phyloP scores from a whole-genome alignment of 2,888 invertebrate genomes.

The Cephus pulcher region DNA sequence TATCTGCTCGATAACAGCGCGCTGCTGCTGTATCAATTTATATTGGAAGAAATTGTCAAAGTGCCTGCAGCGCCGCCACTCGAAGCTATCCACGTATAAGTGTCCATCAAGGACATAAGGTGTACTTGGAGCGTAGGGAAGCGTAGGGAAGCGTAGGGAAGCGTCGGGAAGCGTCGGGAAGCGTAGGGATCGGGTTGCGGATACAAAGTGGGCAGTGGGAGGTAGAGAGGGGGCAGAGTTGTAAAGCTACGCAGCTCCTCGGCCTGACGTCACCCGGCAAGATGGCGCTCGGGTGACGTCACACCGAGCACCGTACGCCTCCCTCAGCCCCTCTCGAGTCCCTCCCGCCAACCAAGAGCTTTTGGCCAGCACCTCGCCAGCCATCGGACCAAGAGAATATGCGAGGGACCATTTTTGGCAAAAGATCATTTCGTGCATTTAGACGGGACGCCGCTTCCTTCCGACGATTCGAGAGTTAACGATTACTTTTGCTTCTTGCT shows the following conservation, averaged over 20 bases:
- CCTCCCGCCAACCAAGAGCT: background rate
- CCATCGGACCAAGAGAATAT: constrained; percentile 17
- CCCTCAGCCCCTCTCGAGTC: no score
- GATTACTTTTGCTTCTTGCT: constrained; percentile 21
- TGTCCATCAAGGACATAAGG: no score
- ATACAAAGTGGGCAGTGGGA: constrained; percentile 12
- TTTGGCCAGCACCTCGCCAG: background rate
- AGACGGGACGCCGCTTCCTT: constrained; percentile 13
- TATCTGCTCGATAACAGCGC: no score
- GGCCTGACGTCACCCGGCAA: constrained; percentile 68
- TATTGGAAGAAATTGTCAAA: no score
- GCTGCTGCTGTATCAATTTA: no score
- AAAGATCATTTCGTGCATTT: constrained; percentile 19
- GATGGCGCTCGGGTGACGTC: constrained; percentile 68
- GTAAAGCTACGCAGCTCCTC: constrained; percentile 43
- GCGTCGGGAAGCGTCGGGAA: no score
- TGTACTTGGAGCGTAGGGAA: no score
- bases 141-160: no score
- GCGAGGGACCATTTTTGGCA: constrained; percentile 23
- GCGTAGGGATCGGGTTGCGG: no score
- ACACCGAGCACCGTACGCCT: constrained; percentile 30
- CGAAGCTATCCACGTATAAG: no score
- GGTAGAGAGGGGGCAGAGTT: constrained; percentile 27
- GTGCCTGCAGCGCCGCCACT: no score
- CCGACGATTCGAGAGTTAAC: constrained; percentile 15